These are phyloP conservation scores for Lamellibrachia luymesi DNA, from an alignment of 1,140 invertebrate genomes.

Conservation along the genomic window DNA sequence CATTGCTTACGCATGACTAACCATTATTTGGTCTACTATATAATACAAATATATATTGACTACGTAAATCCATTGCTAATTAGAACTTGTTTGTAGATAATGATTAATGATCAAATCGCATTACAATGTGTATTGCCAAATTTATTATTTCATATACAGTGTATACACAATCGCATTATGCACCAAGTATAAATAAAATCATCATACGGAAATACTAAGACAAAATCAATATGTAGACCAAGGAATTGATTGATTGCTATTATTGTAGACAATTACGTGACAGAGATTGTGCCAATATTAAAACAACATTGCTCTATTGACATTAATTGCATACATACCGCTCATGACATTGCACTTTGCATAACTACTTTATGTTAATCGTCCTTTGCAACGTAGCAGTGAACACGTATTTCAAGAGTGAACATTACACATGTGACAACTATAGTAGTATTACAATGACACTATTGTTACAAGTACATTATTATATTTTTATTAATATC, in stretches of 20 bases:
- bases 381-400: neutral
- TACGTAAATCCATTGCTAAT: no score
- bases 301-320: neutral
- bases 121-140: no score
- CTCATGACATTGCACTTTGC: neutral
- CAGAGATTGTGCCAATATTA: neutral
- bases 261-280: no score
- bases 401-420: neutral
- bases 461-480: neutral
- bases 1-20: no score
- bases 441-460: neutral
- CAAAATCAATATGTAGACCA: neutral
- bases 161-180: no score
- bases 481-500: neutral
- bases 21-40: no score
- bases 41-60: no score
- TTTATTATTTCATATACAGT: no score
- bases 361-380: neutral
- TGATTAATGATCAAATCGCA: no score
- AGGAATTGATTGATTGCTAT: no score
- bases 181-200: no score
- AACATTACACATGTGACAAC: neutral
- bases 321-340: neutral
- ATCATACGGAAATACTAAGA: neutral
- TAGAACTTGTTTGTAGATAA: no score